Evolutionary conservation across 1,140 invertebrate genomes (phyloP).

Genomic region (Nasonia vitripennis): DNA sequence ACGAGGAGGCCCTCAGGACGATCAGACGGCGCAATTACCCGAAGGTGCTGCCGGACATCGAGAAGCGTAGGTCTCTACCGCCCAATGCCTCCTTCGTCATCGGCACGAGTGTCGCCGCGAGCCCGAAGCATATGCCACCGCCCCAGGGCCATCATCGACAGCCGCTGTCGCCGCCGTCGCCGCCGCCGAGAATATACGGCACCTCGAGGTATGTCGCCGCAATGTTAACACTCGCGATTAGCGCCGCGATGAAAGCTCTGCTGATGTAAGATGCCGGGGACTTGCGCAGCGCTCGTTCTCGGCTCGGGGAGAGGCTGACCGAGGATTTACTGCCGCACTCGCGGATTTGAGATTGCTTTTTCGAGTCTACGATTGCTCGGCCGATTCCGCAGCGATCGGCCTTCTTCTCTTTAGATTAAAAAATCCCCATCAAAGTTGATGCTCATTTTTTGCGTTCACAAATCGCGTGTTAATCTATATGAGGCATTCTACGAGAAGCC

Average conservation of each 20-base stretch:
- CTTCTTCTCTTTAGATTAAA: too few relatives aligned
- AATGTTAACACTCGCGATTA: neutral
- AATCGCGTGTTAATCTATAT: too few relatives aligned
- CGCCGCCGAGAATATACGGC: slow-evolving; percentile 66
- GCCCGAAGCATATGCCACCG: slow-evolving; percentile 7
- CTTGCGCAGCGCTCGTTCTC: too few relatives aligned
- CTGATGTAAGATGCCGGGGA: neutral
- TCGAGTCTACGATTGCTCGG: too few relatives aligned
- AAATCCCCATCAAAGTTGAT: too few relatives aligned
- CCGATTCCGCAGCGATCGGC: too few relatives aligned
- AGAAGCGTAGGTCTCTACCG: slow-evolving; percentile 70
- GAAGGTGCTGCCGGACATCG: slow-evolving; percentile 85
- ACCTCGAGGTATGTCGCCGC: slow-evolving; percentile 56
- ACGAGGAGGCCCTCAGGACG: slow-evolving; percentile 82
- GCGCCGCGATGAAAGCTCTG: neutral
- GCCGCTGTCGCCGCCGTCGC: slow-evolving; percentile 59
- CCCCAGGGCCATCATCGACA: neutral
- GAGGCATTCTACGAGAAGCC: too few relatives aligned
- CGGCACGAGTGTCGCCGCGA: neutral
- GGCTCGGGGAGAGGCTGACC: too few relatives aligned
- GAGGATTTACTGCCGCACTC: too few relatives aligned
- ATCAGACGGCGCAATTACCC: slow-evolving; percentile 87
- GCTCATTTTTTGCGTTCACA: too few relatives aligned
- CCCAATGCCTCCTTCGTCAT: slow-evolving; percentile 54
- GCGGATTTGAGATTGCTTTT: too few relatives aligned